A percentile compares a stretch with the other conserved stretches of the same genome.
These are phyloP conservation scores for Microctonus hyperodae DNA, from an alignment of 2,888 invertebrate species.

Conservation along the genomic window DNA sequence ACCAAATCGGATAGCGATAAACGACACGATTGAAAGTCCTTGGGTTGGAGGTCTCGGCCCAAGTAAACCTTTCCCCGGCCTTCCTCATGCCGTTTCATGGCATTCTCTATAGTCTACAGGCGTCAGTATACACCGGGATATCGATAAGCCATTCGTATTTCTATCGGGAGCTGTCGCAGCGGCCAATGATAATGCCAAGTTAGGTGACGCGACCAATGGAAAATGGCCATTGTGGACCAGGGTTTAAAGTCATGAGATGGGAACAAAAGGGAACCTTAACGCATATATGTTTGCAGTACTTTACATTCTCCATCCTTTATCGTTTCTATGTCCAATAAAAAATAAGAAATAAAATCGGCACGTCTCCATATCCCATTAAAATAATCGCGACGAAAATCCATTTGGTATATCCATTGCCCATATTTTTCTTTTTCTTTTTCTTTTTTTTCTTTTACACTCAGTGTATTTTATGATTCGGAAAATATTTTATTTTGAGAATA, in stretches of 20 bases:
- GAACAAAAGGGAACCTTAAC: constrained; percentile 33
- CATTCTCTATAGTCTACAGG: constrained; percentile 21
- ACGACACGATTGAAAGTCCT: constrained; percentile 54
- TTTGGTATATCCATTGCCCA: not conserved
- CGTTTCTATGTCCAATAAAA: constrained; percentile 28
- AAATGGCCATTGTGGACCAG: constrained; percentile 36
- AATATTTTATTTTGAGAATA: constrained; percentile 1
- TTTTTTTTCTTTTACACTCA: not conserved
- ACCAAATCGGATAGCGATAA: constrained; percentile 54
- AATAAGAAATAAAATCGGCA: constrained; percentile 1
- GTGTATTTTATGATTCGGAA: not conserved
- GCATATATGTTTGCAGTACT: constrained; percentile 19
- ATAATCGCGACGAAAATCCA: constrained; percentile 2
- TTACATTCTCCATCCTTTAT: constrained; percentile 34
- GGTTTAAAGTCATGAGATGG: constrained; percentile 32
- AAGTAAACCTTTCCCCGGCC: constrained; percentile 2
- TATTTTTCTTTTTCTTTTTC: not conserved
- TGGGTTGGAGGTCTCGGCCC: constrained; percentile 33
- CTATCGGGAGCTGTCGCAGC: constrained; percentile 38
- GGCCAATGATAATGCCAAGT: constrained; percentile 44
- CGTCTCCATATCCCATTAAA: constrained; percentile 8
- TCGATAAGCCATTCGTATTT: constrained; percentile 51
- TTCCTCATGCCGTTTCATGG: constrained; percentile 19
- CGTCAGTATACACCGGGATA: constrained; percentile 40
- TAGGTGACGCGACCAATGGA: constrained; percentile 39